These are phyloP conservation scores for Rhabdornis inornatus DNA, from an alignment of 2,113 vertebrate genomes.

Conservation along the genomic window DNA sequence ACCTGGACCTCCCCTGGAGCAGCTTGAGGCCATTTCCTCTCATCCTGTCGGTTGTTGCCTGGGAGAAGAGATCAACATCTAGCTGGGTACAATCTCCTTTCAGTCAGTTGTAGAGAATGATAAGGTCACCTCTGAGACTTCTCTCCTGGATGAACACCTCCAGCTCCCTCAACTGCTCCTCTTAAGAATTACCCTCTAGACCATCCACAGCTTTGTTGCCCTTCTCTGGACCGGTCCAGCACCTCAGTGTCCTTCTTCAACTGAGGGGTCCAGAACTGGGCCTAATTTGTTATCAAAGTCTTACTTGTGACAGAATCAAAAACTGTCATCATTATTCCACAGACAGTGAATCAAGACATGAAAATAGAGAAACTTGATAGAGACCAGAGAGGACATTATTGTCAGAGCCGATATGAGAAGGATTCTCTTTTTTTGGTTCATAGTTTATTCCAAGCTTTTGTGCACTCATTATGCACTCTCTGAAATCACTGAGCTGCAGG, in stretches of 20 bases:
- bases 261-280: not conserved
- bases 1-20: not conserved
- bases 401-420: not conserved
- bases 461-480: not conserved
- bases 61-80: not conserved
- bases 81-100: not conserved
- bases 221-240: not conserved
- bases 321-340: not conserved
- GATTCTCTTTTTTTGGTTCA: not conserved
- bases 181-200: not conserved
- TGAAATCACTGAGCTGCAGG: not conserved
- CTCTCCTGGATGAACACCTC: not conserved
- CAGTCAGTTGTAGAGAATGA: not conserved
- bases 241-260: not conserved
- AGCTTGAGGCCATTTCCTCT: not conserved
- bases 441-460: not conserved
- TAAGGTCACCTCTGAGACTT: not conserved
- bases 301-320: not conserved
- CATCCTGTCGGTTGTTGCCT: fast-evolving
- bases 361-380: not conserved
- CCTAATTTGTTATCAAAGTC: not conserved
- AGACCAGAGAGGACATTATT: not conserved
- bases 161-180: not conserved
- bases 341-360: not conserved
- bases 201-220: not conserved